These are phyloP conservation scores for Brachionus manjavacas DNA, from an alignment of 1,140 invertebrate genomes.

Conservation along the genomic window DNA sequence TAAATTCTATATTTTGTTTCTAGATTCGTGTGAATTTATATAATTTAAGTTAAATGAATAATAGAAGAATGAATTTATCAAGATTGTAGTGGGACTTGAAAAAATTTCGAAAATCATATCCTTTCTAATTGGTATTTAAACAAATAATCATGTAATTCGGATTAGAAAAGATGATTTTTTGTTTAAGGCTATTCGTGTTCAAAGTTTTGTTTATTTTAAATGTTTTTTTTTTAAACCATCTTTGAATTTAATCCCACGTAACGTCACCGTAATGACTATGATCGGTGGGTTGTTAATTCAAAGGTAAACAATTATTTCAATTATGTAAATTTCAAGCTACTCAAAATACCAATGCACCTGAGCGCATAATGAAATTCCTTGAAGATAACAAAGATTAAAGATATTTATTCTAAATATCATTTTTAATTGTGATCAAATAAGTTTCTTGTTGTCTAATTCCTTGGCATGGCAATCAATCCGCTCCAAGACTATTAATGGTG, in stretches of 20 bases:
- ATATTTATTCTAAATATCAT: background rate
- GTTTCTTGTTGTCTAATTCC: background rate
- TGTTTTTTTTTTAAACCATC: conserved; percentile 16
- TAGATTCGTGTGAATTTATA: background rate
- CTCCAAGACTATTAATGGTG: background rate
- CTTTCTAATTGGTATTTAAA: conserved; percentile 32
- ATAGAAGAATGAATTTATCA: background rate
- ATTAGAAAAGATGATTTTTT: conserved; percentile 20
- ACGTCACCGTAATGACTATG: conserved; percentile 18
- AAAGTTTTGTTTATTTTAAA: conserved; percentile 23
- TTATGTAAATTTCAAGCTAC: conserved; percentile 13
- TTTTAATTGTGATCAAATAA: conserved; percentile 6
- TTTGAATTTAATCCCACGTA: conserved; percentile 10
- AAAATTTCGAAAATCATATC: background rate
- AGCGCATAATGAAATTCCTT: background rate
- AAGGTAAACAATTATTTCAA: background rate
- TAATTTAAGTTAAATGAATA: background rate
- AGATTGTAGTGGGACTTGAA: background rate
- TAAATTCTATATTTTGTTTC: background rate
- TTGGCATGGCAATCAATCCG: background rate
- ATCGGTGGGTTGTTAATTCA: background rate
- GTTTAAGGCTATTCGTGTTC: conserved; percentile 16
- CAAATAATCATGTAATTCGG: conserved; percentile 33
- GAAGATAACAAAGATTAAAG: background rate
- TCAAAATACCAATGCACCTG: conserved; percentile 26